Base-by-base conservation (phyloP, 2,113 vertebrate species). In the Plestiodon gilberti region DNA sequence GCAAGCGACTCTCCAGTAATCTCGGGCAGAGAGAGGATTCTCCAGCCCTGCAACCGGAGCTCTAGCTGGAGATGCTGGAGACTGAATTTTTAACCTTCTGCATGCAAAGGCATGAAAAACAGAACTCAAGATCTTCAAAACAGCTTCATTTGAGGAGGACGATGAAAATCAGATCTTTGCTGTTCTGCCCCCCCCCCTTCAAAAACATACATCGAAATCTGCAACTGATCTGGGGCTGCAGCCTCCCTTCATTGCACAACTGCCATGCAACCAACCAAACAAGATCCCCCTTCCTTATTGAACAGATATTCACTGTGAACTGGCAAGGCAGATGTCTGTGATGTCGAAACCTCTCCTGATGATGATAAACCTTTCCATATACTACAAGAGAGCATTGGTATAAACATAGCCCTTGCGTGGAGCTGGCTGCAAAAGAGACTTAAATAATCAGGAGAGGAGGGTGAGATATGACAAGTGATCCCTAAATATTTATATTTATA, bases 201-300 rank as follows among this genome's bases (percentile, higher is more conserved):
- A n/a, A n/a, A n/a, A n/a, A n/a, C n/a, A n/a, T n/a, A n/a, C n/a
- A n/a, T n/a, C n/a, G n/a, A n/a, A n/a, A 78, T 83, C 91, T 20
- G 0, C 87, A 87, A 78, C 74, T 89, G 89, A 52, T 89, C 75
- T 17, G 70, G 84, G 82, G 81, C 87, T 91, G 90, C 88, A 64
- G 87, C 85, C 70, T 52, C 13, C 52, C 25, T n/a, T 71, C 25
- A 82, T 91, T 85, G 88, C 91, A 93, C 80, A 93, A 94, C 87
- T 90, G 93, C 73, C 87, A 86, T 82, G 85, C 91, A 89, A 78
- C n/a, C n/a, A n/a, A 88, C 90, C 91, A 94, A 94, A 92, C 92
- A 93, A 25, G 91, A 86, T 89, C 86, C 40, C 30, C 30, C 84
- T 73, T 71, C 64, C 77, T 89, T 90, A 78, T 87, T 90, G 92